These are phyloP conservation scores for Solenopsis fugax DNA, from an alignment of 1,140 invertebrate species.

Conservation along the genomic window DNA sequence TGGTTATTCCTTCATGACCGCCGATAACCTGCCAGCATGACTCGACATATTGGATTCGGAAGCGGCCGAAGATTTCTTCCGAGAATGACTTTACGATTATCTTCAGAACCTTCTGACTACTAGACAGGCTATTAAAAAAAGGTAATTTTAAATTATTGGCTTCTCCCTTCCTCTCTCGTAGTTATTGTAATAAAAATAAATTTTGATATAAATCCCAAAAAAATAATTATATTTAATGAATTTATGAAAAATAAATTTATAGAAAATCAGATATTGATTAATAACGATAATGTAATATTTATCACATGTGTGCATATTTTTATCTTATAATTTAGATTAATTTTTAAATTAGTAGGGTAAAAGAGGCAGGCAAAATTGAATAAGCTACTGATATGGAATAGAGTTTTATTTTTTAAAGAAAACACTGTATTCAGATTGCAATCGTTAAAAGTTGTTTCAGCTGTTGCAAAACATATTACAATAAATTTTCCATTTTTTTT, in stretches of 20 bases:
- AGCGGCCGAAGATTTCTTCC: conserved; percentile 53
- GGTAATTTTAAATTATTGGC: conserved; percentile 7
- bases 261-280: neutral
- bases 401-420: too few species aligned
- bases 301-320: neutral
- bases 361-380: too few species aligned
- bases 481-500: too few species aligned
- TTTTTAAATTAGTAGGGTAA: too few species aligned
- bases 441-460: too few species aligned
- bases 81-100: conserved; percentile 64
- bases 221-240: too few species aligned
- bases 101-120: neutral
- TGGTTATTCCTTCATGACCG: conserved; percentile 73
- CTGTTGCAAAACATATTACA: too few species aligned
- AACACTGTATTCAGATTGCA: too few species aligned
- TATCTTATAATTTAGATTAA: neutral
- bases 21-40: conserved; percentile 68
- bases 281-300: neutral
- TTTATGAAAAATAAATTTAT: neutral
- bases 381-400: too few species aligned
- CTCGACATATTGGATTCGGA: conserved; percentile 68
- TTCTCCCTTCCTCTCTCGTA: neutral
- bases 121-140: conserved; percentile 2
- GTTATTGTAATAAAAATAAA: conserved; percentile 6
- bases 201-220: neutral